Evolutionary conservation across 2,797 vertebrate genomes (phyloP).

Genomic region (Mergus octosetaceus): DNA sequence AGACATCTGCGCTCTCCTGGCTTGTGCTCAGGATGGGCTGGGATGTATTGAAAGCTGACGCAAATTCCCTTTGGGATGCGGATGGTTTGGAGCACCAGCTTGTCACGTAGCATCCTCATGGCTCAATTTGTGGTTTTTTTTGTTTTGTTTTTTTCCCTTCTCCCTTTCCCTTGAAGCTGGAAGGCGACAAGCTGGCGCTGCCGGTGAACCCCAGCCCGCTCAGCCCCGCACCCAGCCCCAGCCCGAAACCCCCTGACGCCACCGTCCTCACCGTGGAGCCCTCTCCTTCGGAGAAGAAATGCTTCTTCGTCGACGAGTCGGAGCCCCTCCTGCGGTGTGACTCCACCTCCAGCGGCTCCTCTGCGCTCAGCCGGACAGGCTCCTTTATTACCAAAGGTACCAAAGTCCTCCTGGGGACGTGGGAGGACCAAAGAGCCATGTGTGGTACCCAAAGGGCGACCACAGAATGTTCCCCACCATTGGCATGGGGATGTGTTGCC

Average conservation of each 20-base stretch:
- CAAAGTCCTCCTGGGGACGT: accelerated
- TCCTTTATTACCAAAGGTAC: constrained; percentile 99
- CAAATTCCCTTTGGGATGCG: too few species aligned
- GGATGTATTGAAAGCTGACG: too few species aligned
- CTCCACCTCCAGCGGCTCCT: constrained; percentile 97
- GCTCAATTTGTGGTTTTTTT: not conserved
- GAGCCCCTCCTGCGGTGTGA: constrained; percentile 96
- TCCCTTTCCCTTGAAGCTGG: constrained; percentile 78
- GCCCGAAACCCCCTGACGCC: constrained; percentile 82
- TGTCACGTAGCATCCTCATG: accelerated
- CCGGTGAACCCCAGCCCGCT: constrained; percentile 84
- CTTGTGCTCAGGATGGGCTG: too few species aligned
- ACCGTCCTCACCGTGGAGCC: constrained; percentile 81
- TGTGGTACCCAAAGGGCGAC: not conserved
- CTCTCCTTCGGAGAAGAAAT: constrained; percentile 90
- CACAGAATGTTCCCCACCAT: accelerated
- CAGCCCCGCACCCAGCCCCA: constrained; percentile 74
- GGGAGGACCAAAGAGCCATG: too few species aligned
- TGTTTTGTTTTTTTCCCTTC: too few species aligned
- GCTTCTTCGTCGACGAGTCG: constrained; percentile 93
- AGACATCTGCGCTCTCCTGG: too few species aligned
- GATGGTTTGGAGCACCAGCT: not conserved
- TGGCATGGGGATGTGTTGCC: accelerated
- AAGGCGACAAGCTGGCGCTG: constrained; percentile 88
- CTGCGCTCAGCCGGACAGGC: constrained; percentile 92